Evolutionary conservation across 2,888 invertebrate species (phyloP).

Genomic region (Malachius bipustulatus): DNA sequence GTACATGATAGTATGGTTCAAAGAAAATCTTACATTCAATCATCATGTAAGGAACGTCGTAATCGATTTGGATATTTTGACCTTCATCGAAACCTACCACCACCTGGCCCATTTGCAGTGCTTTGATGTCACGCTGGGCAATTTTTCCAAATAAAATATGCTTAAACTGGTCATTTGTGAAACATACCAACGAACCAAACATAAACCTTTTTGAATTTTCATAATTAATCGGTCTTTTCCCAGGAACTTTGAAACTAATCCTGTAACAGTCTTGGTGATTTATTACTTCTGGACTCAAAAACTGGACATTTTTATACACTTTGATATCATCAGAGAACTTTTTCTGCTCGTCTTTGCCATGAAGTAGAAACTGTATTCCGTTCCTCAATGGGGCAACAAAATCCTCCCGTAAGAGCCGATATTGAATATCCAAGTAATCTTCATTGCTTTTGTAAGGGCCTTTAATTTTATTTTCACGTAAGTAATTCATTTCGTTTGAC

Average conservation of each 20-base stretch:
- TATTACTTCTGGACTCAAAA: slow-evolving; percentile 16
- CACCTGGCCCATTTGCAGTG: slow-evolving; percentile 43
- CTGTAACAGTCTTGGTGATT: slow-evolving; percentile 18
- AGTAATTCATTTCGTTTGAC: slow-evolving; percentile 31
- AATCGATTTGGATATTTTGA: background rate
- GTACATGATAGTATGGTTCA: slow-evolving; percentile 67
- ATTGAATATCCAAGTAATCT: slow-evolving; percentile 71
- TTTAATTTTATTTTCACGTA: slow-evolving; percentile 46
- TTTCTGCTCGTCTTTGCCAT: too few species aligned
- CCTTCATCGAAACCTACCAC: slow-evolving; percentile 37
- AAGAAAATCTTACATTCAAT: slow-evolving; percentile 70
- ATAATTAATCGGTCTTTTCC: slow-evolving; percentile 33
- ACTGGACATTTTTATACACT: slow-evolving; percentile 18
- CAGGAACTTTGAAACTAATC: slow-evolving; percentile 19
- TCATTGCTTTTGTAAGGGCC: slow-evolving; percentile 52
- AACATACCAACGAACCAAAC: slow-evolving; percentile 59
- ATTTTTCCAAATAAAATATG: slow-evolving; percentile 60
- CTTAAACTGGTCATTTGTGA: slow-evolving; percentile 57
- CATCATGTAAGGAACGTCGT: slow-evolving; percentile 42
- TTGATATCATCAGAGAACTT: slow-evolving; percentile 17
- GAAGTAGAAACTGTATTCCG: slow-evolving; percentile 40
- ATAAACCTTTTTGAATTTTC: slow-evolving; percentile 48
- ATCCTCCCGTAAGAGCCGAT: slow-evolving; percentile 67
- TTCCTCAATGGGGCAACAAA: slow-evolving; percentile 60
- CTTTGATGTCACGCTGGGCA: slow-evolving; percentile 41